Evolutionary conservation across 2,113 vertebrate species (phyloP).

Genomic region (Neoarius graeffei): DNA sequence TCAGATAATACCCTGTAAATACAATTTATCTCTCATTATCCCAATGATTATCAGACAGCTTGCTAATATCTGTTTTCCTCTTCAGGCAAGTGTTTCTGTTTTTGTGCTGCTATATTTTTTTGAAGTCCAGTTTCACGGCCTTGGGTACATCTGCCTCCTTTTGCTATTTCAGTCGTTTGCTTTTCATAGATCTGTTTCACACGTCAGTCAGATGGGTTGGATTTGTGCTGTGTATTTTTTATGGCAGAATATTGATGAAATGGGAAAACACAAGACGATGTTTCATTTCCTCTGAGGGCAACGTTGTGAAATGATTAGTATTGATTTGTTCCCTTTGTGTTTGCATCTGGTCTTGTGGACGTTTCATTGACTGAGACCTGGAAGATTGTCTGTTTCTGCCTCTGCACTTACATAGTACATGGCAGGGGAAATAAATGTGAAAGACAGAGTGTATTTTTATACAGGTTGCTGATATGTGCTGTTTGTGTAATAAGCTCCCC

Average conservation of each 20-base stretch:
- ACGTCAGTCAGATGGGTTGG: constrained; percentile 25
- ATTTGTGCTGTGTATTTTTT: constrained; percentile 51
- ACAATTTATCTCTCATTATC: constrained; percentile 44
- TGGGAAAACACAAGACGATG: constrained; percentile 64
- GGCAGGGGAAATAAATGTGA: constrained; percentile 4
- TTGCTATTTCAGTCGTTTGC: constrained; percentile 33
- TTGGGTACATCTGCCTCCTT: constrained; percentile 30
- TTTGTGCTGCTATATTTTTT: constrained; percentile 18
- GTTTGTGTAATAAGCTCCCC: constrained; percentile 22
- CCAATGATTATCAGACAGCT: constrained; percentile 45
- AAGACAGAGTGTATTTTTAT: not conserved
- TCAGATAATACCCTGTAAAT: constrained; percentile 38
- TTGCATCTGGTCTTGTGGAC: constrained; percentile 64
- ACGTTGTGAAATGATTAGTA: constrained; percentile 73
- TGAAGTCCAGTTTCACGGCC: constrained; percentile 22
- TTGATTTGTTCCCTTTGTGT: constrained; percentile 66
- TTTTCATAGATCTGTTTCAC: constrained; percentile 35
- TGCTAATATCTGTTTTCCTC: constrained; percentile 42
- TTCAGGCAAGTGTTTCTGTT: constrained; percentile 37
- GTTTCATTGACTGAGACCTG: constrained; percentile 69
- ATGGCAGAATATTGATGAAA: constrained; percentile 47
- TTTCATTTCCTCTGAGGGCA: constrained; percentile 71
- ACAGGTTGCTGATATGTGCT: constrained; percentile 2
- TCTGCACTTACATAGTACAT: constrained; percentile 3
- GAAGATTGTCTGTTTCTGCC: constrained; percentile 55